Conservation (phyloP, 2,888 invertebrate genomes). For the Silvanus unidentatus region DNA sequence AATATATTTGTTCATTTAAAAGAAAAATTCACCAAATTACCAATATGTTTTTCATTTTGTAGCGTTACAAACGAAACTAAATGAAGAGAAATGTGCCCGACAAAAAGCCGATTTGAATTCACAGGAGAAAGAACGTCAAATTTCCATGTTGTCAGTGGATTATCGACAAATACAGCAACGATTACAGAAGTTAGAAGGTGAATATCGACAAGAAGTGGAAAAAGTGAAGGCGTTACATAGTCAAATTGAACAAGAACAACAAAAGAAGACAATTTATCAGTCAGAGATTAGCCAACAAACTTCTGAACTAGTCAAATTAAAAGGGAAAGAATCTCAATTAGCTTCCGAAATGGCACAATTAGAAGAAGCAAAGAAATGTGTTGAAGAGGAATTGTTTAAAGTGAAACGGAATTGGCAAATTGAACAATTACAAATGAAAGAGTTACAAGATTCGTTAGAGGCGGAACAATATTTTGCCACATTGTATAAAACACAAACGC, state of each 20-base stretch:
- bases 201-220: slow-evolving; percentile 81
- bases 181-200: slow-evolving; percentile 85
- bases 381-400: slow-evolving; percentile 72
- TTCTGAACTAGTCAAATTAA: slow-evolving; percentile 65
- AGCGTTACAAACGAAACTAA: slow-evolving; percentile 87
- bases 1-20: neutral
- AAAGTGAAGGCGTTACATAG: slow-evolving; percentile 78
- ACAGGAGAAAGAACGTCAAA: slow-evolving; percentile 90
- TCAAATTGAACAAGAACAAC: slow-evolving; percentile 87
- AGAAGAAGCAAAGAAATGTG: slow-evolving; percentile 61
- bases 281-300: slow-evolving; percentile 71
- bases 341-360: slow-evolving; percentile 61
- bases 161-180: slow-evolving; percentile 90
- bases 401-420: slow-evolving; percentile 60
- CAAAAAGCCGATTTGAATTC: slow-evolving; percentile 81
- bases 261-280: slow-evolving; percentile 74
- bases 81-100: slow-evolving; percentile 81
- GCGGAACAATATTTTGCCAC: slow-evolving; percentile 94
- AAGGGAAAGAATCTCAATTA: slow-evolving; percentile 67
- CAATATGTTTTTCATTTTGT: slow-evolving; percentile 16
- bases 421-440: slow-evolving; percentile 66
- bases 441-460: slow-evolving; percentile 90
- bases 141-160: slow-evolving; percentile 91
- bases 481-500: slow-evolving; percentile 88
- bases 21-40: neutral